Evolutionary conservation across 1,140 invertebrate species (phyloP), one percentile per base, ranked within the genome.

Genomic region (Battus philenor): DNA sequence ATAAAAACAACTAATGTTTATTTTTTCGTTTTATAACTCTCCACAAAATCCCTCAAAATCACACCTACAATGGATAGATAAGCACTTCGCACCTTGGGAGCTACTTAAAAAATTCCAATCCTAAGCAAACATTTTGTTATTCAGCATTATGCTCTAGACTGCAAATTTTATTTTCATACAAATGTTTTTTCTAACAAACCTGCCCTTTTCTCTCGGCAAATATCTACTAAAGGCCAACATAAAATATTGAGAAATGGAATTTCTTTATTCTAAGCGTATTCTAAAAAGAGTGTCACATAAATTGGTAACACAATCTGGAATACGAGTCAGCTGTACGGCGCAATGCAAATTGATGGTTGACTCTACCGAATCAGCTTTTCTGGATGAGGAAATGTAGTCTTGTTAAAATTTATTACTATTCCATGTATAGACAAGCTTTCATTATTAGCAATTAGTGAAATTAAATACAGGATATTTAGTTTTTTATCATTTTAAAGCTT

Each of bases 271-370:
- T 32, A 32, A 32, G 30, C 31, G 31, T 33, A 33, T 33, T 36
- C 15, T 36, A 36, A 36, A 36, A 36, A 36, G 16, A 32, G 8
- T 31, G 38, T 53, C 46, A 59, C 43, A 43, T 55, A 49, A 55
- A 50, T 24, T 48, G 49, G 51, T 48, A 49, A 62, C 47, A 54
- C 49, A 54, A 54, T 62, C 38, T 45, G 31, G 13, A 29, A 33
- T 30, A 27, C 34, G 17, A 36, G 15, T 20, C 33, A 17, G 33
- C 33, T 20, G 20, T 17, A 33, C 15, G 17, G 33, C 33, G 12
- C 17, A 36, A 36, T 18, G 33, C 15, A 20, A 36, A 36, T 36
- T 18, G 33, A 36, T 36, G 15, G 9, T 1, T 29, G 8, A 16
- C 15, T 20, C 9, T 34, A 13, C 38, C 34, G 29, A 34, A 34